Conservation (phyloP, 92 coral and sea anemone species). For the Porites rus region DNA sequence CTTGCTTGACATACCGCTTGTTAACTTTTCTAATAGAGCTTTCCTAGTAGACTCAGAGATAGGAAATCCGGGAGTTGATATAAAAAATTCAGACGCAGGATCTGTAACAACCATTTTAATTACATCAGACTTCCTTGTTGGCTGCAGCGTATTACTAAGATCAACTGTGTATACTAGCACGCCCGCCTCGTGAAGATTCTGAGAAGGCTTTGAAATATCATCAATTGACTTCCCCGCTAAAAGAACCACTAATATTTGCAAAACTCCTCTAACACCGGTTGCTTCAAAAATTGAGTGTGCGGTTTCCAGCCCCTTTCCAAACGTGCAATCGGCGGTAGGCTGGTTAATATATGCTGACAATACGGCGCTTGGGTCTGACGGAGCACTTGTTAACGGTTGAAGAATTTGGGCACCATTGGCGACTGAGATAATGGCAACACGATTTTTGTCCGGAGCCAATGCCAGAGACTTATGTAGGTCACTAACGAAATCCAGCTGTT, state of each 20-base stretch:
- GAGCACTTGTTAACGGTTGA: conserved; percentile 42
- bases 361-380: not conserved
- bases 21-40: conserved; percentile 47
- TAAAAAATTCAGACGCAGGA: conserved; percentile 69
- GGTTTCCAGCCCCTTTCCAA: conserved; percentile 45
- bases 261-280: conserved; percentile 67
- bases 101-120: conserved; percentile 56
- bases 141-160: conserved; percentile 55
- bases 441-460: conserved; percentile 47
- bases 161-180: conserved; percentile 78
- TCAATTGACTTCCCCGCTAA: conserved; percentile 85
- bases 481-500: conserved; percentile 23
- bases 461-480: conserved; percentile 47
- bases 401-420: conserved; percentile 64
- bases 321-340: conserved; percentile 38
- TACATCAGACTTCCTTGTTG: conserved; percentile 41
- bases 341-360: not conserved
- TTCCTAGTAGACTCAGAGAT: conserved; percentile 46
- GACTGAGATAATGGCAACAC: conserved; percentile 66
- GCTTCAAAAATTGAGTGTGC: conserved; percentile 47
- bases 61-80: conserved; percentile 72
- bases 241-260: conserved; percentile 67
- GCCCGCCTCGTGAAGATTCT: conserved; percentile 59
- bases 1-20: conserved; percentile 43
- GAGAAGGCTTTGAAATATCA: conserved; percentile 69